These are phyloP conservation scores for Cataglyphis rosenhaueri DNA, from an alignment of 2,888 invertebrate genomes.

Conservation along the genomic window DNA sequence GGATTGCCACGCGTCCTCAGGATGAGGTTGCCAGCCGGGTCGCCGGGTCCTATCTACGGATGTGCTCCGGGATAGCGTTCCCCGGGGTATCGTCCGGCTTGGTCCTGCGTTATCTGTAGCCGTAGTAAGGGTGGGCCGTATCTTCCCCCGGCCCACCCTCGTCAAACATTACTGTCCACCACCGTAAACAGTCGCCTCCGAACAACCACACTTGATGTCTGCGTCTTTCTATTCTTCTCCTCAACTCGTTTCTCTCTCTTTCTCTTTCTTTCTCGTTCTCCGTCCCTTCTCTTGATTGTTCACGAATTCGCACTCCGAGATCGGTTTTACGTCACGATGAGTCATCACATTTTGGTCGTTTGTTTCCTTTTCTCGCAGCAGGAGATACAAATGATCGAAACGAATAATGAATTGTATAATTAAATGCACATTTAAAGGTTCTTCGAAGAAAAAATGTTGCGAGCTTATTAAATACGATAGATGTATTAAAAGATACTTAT, in stretches of 20 bases:
- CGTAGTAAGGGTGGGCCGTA: no score
- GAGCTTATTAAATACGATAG: neutral
- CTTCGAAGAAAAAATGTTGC: neutral
- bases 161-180: constrained; percentile 21
- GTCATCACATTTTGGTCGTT: constrained; percentile 23
- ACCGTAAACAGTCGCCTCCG: constrained; percentile 32
- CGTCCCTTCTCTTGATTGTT: constrained; percentile 21
- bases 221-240: constrained; percentile 37
- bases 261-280: neutral
- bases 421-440: constrained; percentile 24
- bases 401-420: constrained; percentile 34
- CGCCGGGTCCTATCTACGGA: constrained; percentile 70
- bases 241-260: constrained; percentile 2
- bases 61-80: constrained; percentile 71
- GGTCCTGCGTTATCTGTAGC: constrained; percentile 71
- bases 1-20: constrained; percentile 71
- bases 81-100: constrained; percentile 75
- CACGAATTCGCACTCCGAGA: constrained; percentile 3
- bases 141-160: constrained; percentile 34
- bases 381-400: constrained; percentile 16
- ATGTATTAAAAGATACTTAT: neutral
- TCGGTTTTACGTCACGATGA: constrained; percentile 24
- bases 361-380: neutral
- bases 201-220: constrained; percentile 24
- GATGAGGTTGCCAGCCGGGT: constrained; percentile 64